Evolutionary conservation across 2,888 invertebrate species (phyloP).

Genomic region (Lasioglossum malachurum): DNA sequence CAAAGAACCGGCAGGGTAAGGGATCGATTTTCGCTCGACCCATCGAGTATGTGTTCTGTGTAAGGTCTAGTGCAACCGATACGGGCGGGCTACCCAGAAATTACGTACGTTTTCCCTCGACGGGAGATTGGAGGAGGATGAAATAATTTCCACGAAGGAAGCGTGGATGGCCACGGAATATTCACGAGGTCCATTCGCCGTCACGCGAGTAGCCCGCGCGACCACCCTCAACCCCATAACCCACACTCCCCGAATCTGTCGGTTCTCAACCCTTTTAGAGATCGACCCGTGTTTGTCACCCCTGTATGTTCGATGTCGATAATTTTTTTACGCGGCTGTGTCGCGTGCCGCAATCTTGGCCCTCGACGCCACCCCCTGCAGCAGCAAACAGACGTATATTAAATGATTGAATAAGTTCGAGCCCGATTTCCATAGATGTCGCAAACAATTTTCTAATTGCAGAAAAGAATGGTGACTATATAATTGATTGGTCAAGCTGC

Average conservation of each 20-base stretch:
- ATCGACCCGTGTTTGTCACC: conserved; percentile 72
- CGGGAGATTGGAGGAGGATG: conserved; percentile 47
- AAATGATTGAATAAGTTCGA: no score
- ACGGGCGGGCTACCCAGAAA: conserved; percentile 36
- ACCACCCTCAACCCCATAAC: neutral
- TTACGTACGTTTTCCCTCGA: conserved; percentile 38
- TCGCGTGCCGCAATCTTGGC: conserved; percentile 64
- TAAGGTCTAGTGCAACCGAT: conserved; percentile 54
- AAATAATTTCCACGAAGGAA: conserved; percentile 20
- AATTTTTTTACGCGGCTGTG: conserved; percentile 75
- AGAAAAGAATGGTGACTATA: no score
- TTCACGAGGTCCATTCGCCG: conserved; percentile 35
- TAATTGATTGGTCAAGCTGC: no score
- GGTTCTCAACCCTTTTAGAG: conserved; percentile 45
- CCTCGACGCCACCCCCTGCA: conserved; percentile 33
- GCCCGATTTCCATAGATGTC: no score
- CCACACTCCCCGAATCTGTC: conserved; percentile 42
- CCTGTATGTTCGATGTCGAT: conserved; percentile 79
- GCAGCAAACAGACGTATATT: conserved; percentile 13
- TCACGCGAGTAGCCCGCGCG: conserved; percentile 3
- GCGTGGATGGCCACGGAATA: conserved; percentile 30
- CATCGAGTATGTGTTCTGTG: conserved; percentile 47
- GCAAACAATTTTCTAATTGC: no score
- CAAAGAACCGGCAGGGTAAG: conserved; percentile 8
- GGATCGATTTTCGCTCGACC: conserved; percentile 58